Conservation (phyloP, 2,113 vertebrate genomes). For the Sphaerodactylus townsendi region DNA sequence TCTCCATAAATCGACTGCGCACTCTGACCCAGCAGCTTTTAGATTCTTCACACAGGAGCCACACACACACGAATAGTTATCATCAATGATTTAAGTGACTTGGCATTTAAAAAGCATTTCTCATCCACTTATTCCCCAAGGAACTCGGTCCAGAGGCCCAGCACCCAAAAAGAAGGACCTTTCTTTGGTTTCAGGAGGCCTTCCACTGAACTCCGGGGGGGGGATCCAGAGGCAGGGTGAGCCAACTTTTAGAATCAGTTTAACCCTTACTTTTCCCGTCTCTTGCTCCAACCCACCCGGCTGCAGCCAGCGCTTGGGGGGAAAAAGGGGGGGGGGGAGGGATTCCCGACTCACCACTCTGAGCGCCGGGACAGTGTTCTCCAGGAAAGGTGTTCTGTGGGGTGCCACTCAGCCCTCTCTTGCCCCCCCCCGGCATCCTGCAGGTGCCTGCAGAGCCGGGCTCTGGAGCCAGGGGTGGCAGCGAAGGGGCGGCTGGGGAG, state of each 20-base stretch:
- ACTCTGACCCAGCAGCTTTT: too few species aligned
- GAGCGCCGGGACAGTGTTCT: constrained; percentile 95
- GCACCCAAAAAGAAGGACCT: neutral
- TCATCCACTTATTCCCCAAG: too few species aligned
- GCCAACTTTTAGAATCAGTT: neutral
- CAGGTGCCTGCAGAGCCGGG: constrained; percentile 77
- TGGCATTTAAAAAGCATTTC: too few species aligned
- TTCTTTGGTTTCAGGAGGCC: neutral
- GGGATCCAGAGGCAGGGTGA: too few species aligned
- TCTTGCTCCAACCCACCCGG: neutral
- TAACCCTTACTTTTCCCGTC: neutral
- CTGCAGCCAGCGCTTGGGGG: too few species aligned
- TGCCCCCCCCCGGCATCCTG: constrained; percentile 98
- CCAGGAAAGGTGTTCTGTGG: constrained; percentile 98
- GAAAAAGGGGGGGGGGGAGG: fast-evolving
- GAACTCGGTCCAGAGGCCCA: neutral
- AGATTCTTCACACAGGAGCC: too few species aligned
- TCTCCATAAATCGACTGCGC: too few species aligned
- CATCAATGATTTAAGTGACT: too few species aligned
- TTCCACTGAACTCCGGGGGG: neutral
- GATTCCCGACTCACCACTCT: constrained; percentile 81
- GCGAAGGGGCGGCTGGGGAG: constrained; percentile 65
- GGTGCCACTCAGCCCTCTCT: constrained; percentile 96
- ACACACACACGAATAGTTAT: too few species aligned
- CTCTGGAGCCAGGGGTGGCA: constrained; percentile 73